These are phyloP conservation scores for Salmo trutta DNA, from an alignment of 2,797 vertebrate genomes.

Conservation along the genomic window DNA sequence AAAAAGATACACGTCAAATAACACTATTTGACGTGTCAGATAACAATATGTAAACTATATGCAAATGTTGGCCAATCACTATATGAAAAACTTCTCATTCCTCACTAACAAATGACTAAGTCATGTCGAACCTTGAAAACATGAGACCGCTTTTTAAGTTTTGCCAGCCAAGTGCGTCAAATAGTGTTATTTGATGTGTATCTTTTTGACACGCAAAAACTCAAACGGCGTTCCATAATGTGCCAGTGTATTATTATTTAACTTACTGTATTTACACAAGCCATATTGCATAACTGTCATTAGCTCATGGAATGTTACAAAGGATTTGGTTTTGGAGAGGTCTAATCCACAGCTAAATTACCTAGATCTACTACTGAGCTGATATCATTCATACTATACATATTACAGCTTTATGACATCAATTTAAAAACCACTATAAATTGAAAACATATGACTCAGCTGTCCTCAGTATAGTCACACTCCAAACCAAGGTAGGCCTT, in stretches of 20 bases:
- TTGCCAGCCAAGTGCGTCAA: too few relatives aligned
- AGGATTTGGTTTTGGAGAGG: background rate
- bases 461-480: background rate
- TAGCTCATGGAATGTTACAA: background rate
- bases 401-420: background rate
- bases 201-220: too few relatives aligned
- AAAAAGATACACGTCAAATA: too few relatives aligned
- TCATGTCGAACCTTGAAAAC: too few relatives aligned
- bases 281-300: background rate
- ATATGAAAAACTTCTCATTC: too few relatives aligned
- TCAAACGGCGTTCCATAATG: too few relatives aligned
- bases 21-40: too few relatives aligned
- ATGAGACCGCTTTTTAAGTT: too few relatives aligned
- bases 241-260: background rate
- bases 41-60: too few relatives aligned
- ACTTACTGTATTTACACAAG: background rate
- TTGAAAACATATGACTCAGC: constrained; percentile 4
- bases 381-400: background rate
- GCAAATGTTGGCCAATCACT: too few relatives aligned
- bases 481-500: background rate
- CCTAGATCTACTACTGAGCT: background rate
- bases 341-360: background rate
- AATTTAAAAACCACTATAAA: background rate
- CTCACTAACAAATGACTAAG: too few relatives aligned
- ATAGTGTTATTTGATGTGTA: too few relatives aligned